A percentile compares a stretch with the other conserved stretches of the same genome.
Conservation (phyloP, 2,888 invertebrate genomes). For the Chelonus formosanus region DNA sequence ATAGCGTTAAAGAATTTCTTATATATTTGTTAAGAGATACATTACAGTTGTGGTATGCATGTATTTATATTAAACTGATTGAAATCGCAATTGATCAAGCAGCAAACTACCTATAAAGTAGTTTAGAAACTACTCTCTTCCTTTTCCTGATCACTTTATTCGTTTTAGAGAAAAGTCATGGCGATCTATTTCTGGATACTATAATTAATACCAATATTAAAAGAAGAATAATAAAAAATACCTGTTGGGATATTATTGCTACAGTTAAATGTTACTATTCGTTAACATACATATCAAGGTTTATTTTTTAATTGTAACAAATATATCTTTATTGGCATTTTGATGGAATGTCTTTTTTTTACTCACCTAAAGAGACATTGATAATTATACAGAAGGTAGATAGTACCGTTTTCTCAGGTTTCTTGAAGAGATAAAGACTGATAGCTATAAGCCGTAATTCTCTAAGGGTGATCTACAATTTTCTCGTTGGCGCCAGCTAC, state of each 20-base stretch:
- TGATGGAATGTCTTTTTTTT: not conserved
- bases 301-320: not conserved
- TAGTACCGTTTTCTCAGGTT: slow-evolving; percentile 11
- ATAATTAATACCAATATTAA: not conserved
- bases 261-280: too few relatives aligned
- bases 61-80: not conserved
- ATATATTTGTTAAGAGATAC: not conserved
- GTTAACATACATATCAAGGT: not conserved
- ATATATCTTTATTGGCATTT: not conserved
- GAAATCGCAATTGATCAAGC: slow-evolving; percentile 1
- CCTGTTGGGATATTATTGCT: too few relatives aligned
- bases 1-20: too few relatives aligned
- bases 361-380: not conserved
- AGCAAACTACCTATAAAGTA: not conserved
- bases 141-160: slow-evolving; percentile 4
- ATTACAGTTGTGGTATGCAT: not conserved
- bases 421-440: slow-evolving; percentile 7
- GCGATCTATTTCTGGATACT: slow-evolving; percentile 8
- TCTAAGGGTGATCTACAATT: slow-evolving; percentile 22
- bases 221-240: too few relatives aligned
- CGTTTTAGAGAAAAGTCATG: slow-evolving; percentile 6
- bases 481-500: slow-evolving; percentile 22
- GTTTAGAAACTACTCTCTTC: slow-evolving; percentile 6
- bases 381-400: slow-evolving; percentile 19
- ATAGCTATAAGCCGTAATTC: slow-evolving; percentile 13